These are phyloP conservation scores for Cerceris rybyensis DNA, from an alignment of 2,888 invertebrate species.

Conservation along the genomic window DNA sequence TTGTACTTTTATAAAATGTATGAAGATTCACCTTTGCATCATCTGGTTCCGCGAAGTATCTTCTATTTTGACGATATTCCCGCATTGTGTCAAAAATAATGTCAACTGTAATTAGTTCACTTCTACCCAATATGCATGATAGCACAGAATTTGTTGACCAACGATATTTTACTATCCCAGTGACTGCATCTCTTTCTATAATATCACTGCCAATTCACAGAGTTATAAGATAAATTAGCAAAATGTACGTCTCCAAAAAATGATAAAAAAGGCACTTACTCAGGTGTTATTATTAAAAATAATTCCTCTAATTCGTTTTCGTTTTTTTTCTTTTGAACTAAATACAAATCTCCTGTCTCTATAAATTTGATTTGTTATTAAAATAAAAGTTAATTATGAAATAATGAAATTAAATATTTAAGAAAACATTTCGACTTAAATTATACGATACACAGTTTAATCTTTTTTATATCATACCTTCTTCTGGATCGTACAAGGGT, in stretches of 20 bases:
- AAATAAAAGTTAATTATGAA: conserved; percentile 7
- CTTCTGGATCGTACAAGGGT: conserved; percentile 65
- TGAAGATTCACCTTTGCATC: conserved; percentile 83
- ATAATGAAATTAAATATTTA: neutral
- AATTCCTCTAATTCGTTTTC: conserved; percentile 79
- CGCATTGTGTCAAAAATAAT: conserved; percentile 86
- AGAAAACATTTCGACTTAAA: no score
- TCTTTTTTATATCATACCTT: conserved; percentile 62
- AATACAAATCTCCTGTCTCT: conserved; percentile 77
- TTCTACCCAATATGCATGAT: conserved; percentile 78
- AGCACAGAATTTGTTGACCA: conserved; percentile 77
- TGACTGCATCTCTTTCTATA: conserved; percentile 83
- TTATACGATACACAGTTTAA: neutral
- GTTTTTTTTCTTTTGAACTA: conserved; percentile 80
- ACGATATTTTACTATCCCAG: conserved; percentile 77
- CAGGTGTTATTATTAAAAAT: conserved; percentile 82
- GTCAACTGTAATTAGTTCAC: conserved; percentile 82
- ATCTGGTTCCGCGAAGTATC: conserved; percentile 84
- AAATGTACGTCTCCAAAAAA: neutral
- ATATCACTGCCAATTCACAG: conserved; percentile 79
- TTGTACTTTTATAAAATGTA: neutral
- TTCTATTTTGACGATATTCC: conserved; percentile 84
- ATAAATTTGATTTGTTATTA: conserved; percentile 16
- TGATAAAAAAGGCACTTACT: conserved; percentile 67
- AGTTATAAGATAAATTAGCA: conserved; percentile 2